These are phyloP conservation scores for Solen grandis DNA, from an alignment of 1,140 invertebrate species.

Conservation along the genomic window DNA sequence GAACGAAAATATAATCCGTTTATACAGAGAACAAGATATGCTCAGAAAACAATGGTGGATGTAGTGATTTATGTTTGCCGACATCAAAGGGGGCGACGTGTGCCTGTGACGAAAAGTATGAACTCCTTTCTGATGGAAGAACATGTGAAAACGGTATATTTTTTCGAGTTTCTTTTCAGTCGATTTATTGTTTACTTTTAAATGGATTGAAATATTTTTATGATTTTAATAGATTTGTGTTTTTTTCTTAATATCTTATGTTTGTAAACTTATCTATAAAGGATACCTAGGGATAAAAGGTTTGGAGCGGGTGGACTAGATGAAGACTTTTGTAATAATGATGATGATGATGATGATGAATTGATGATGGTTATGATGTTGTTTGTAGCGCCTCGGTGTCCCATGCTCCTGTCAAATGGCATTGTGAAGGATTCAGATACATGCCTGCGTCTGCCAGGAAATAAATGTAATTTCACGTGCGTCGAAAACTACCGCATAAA, in stretches of 20 bases:
- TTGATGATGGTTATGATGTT: too few species aligned
- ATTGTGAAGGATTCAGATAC: neutral
- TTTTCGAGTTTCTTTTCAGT: too few species aligned
- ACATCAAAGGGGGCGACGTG: conserved; percentile 8
- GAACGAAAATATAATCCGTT: too few species aligned
- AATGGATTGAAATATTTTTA: too few species aligned
- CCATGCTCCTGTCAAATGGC: neutral
- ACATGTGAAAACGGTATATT: conserved; percentile 45
- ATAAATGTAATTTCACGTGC: conserved; percentile 26
- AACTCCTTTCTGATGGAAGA: conserved; percentile 10
- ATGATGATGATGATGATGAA: too few species aligned
- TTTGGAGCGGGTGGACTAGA: too few species aligned
- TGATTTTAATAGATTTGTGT: too few species aligned
- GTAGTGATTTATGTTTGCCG: conserved; percentile 44
- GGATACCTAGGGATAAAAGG: too few species aligned
- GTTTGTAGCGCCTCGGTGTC: conserved; percentile 22
- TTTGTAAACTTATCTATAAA: too few species aligned
- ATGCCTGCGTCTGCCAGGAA: conserved; percentile 10
- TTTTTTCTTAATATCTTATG: too few species aligned
- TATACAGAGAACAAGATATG: conserved; percentile 14
- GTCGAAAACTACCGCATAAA: conserved; percentile 3
- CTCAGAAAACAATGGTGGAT: conserved; percentile 34
- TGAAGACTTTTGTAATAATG: too few species aligned
- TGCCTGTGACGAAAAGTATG: neutral
- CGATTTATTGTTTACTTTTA: too few species aligned